Evolutionary conservation across 2,888 invertebrate species (phyloP).

Genomic region (Caenorhabditis angaria): DNA sequence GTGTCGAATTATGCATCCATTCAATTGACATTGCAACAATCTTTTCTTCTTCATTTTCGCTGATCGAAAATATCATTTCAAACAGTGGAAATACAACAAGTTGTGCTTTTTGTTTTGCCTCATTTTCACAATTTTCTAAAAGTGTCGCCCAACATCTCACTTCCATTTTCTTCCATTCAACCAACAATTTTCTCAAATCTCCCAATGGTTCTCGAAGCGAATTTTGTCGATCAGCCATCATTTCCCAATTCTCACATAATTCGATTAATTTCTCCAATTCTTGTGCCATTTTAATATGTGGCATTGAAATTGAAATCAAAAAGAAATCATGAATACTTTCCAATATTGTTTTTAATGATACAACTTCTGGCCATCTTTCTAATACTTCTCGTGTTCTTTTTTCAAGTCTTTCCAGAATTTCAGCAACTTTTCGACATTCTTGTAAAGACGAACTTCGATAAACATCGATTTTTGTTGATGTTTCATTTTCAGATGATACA

Average conservation of each 20-base stretch:
- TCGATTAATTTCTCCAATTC: constrained; percentile 86
- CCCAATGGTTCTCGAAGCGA: constrained; percentile 81
- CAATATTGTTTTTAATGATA: constrained; percentile 53
- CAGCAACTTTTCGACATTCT: constrained; percentile 45
- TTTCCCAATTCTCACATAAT: constrained; percentile 69
- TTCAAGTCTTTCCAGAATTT: constrained; percentile 40
- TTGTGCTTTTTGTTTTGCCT: constrained; percentile 53
- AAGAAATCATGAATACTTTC: constrained; percentile 54
- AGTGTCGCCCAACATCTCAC: constrained; percentile 63
- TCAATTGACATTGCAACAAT: constrained; percentile 65
- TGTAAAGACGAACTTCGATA: constrained; percentile 36
- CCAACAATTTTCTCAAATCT: constrained; percentile 83
- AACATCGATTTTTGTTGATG: too few species aligned
- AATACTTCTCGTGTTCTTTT: constrained; percentile 41
- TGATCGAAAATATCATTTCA: constrained; percentile 51
- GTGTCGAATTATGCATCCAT: constrained; percentile 81
- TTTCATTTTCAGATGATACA: too few species aligned
- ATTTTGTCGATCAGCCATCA: constrained; percentile 75
- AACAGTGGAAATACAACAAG: constrained; percentile 66
- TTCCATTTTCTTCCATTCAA: constrained; percentile 84
- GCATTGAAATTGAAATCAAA: constrained; percentile 76
- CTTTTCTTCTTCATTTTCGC: constrained; percentile 32
- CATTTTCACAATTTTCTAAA: constrained; percentile 52
- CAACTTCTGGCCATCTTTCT: constrained; percentile 60
- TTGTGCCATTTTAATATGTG: constrained; percentile 86